These are phyloP conservation scores for Centruroides vittatus DNA, from an alignment of 1,140 invertebrate genomes.

Conservation along the genomic window DNA sequence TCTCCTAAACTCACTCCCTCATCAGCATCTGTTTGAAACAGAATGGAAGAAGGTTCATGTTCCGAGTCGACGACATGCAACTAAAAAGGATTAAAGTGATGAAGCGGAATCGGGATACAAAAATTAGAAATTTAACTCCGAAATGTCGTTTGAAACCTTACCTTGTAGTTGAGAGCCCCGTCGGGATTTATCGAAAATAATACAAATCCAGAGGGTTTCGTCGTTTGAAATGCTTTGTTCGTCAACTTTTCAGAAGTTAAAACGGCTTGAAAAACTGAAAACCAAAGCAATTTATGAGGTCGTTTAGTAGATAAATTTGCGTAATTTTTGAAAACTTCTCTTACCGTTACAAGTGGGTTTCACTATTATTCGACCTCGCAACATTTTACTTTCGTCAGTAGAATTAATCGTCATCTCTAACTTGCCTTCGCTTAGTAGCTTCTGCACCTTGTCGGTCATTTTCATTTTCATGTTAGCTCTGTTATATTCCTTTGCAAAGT, in stretches of 20 bases:
- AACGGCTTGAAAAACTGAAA: slow-evolving; percentile 17
- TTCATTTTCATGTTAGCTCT: slow-evolving; percentile 13
- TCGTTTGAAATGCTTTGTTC: not conserved
- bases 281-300: not conserved
- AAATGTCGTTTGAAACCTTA: not conserved
- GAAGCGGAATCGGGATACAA: too few relatives aligned
- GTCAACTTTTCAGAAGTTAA: slow-evolving; percentile 1
- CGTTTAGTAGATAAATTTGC: not conserved
- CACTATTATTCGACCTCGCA: slow-evolving; percentile 12
- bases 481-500: slow-evolving; percentile 4
- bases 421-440: slow-evolving; percentile 1
- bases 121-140: not conserved
- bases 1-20: too few relatives aligned
- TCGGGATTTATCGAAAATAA: slow-evolving; percentile 10
- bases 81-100: not conserved
- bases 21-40: slow-evolving; percentile 5
- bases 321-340: not conserved
- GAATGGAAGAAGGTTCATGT: not conserved
- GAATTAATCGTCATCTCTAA: slow-evolving; percentile 7
- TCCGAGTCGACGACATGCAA: slow-evolving; percentile 6
- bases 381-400: slow-evolving; percentile 1
- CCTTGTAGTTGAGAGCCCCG: slow-evolving; percentile 12
- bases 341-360: slow-evolving; percentile 19
- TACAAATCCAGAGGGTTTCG: slow-evolving; percentile 11
- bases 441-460: slow-evolving; percentile 1